Percentiles rank a stretch among this genome's conserved stretches.
These are phyloP conservation scores for Eremobia ochroleuca DNA, from an alignment of 2,888 invertebrate species.

Conservation along the genomic window DNA sequence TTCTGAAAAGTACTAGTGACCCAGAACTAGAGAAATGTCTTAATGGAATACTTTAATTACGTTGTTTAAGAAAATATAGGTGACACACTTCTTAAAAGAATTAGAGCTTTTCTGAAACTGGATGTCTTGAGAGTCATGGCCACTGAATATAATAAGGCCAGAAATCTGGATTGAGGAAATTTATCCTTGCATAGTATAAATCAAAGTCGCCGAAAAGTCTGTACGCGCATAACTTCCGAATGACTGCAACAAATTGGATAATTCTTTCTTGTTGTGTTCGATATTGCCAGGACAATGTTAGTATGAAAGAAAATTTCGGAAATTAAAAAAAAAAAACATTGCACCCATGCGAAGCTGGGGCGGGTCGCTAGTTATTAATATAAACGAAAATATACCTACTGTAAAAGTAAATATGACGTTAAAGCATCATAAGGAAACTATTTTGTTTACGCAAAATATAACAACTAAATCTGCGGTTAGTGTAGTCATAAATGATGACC, in stretches of 20 bases:
- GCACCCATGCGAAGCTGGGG: too few relatives aligned
- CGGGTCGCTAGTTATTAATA: too few relatives aligned
- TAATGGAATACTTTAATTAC: constrained; percentile 41
- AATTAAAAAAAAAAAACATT: too few relatives aligned
- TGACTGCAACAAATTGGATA: too few relatives aligned
- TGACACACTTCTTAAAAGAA: constrained; percentile 38
- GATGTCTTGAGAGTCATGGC: constrained; percentile 52
- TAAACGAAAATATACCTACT: constrained; percentile 1
- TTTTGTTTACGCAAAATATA: constrained; percentile 42
- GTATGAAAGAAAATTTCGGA: too few relatives aligned
- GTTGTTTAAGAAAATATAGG: constrained; percentile 50
- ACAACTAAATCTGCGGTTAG: constrained; percentile 39
- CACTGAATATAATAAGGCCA: constrained; percentile 26
- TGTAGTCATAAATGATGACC: constrained; percentile 47
- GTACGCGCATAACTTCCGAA: too few relatives aligned
- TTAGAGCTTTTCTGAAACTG: constrained; percentile 5
- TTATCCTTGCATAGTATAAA: too few relatives aligned
- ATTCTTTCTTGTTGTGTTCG: too few relatives aligned
- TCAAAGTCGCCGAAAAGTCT: too few relatives aligned
- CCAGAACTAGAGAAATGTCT: constrained; percentile 23
- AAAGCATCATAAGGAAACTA: constrained; percentile 13
- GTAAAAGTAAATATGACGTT: neutral
- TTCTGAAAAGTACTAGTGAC: constrained; percentile 43
- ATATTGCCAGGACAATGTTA: too few relatives aligned
- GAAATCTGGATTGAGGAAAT: neutral